Percentiles rank a stretch among this genome's conserved stretches.
phyloP scores from a whole-genome alignment of 2,113 vertebrate species.

The Coracopsis vasa region DNA sequence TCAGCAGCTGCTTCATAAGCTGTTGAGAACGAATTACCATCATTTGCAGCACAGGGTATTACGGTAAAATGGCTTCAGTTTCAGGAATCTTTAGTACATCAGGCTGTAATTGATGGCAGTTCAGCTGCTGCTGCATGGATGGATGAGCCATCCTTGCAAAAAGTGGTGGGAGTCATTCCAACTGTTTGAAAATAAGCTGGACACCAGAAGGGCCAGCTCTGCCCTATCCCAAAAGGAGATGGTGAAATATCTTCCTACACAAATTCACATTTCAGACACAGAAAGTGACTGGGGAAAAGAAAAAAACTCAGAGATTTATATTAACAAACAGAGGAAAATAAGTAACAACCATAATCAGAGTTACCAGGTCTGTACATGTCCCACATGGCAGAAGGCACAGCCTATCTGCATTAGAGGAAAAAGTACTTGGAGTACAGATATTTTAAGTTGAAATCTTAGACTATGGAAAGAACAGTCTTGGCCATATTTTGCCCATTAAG shows the following conservation, averaged over 20 bases:
- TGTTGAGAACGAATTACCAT: background rate
- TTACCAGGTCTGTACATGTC: background rate
- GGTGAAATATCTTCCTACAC: background rate
- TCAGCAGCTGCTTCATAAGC: background rate
- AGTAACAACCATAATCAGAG: background rate
- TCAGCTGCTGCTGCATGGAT: background rate
- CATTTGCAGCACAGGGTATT: background rate
- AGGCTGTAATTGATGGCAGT: background rate
- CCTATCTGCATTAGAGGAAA: background rate
- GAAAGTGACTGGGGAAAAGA: background rate
- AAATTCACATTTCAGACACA: background rate
- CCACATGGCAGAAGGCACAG: background rate
- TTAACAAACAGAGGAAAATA: background rate
- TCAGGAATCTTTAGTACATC: background rate
- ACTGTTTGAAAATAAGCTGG: background rate
- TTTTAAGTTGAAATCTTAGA: constrained; percentile 25
- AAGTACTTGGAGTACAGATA: background rate
- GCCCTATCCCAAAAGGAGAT: background rate
- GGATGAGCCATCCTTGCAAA: background rate
- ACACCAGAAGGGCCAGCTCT: background rate
- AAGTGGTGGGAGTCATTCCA: background rate
- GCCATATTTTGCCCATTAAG: constrained; percentile 8
- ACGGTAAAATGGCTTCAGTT: background rate
- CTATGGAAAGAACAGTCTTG: constrained; percentile 20
- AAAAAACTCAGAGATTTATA: background rate